Evolutionary conservation across 1,140 invertebrate genomes (phyloP), one percentile per base, ranked within the genome.

Genomic region (Musca vetustissima): DNA sequence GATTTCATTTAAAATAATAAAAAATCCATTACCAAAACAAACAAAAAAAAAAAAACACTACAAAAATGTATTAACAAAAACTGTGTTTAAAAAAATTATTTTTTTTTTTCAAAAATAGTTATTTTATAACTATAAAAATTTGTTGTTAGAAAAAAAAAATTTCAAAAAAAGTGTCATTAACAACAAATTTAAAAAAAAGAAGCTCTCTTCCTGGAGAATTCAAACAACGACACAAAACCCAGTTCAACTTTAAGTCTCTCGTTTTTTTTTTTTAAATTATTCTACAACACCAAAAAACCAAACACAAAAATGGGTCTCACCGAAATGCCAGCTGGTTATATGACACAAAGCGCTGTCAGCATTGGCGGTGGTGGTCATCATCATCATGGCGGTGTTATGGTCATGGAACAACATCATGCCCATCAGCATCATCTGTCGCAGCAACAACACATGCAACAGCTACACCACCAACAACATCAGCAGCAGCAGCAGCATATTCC

Each of bases 261-360:
- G n/a, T n/a, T n/a, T n/a, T 6, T 61, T 8, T 61, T 3, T 28
- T 59, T 59, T n/a, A 19, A 24, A 66, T 47, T 50, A 3, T 48
- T 25, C 36, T 43, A 67, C 59, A 28, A 21, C 9, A 1, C 61
- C 19, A n/a, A 47, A 14, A n/a, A n/a, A n/a, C n/a, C n/a, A n/a
- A n/a, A n/a, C n/a, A n/a, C n/a, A n/a, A 64, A 15, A 48, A 80
- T 80, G 78, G 78, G 78, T 75, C 69, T 80, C 50, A 77, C 78
- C 69, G 78, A 80, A 69, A 70, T 76, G 72, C 76, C 75, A 73
- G 69, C 70, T 70, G 76, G 75, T 65, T 80, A 80, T 55, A 77
- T 80, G 78, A 61, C 74, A 49, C 76, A 76, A 68, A 71, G 72
- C 71, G 11, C 36, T 43, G 36, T 43, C 11, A 43, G 36, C 36